Base-by-base conservation (phyloP, 2,797 vertebrate genomes). In the Alfaro cultratus region DNA sequence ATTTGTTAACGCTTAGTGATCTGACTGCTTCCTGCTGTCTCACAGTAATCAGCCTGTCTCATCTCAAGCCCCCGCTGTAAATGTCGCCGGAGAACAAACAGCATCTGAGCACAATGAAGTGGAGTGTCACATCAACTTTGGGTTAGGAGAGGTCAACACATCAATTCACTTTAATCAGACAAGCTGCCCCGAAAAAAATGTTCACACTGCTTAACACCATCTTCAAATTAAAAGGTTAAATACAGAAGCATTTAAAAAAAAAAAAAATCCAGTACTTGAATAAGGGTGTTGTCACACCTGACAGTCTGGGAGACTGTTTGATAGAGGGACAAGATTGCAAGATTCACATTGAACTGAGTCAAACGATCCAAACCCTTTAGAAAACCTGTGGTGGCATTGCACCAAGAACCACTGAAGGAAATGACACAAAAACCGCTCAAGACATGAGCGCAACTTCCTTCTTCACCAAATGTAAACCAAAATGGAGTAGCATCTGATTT, bases 1-100 rank as follows among this genome's bases (percentile, higher is more conserved):
- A 26, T 71, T 41, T 64, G 26, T 43, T 31, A 18, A 62, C 71
- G 39, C 29, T 18, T 34, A 60, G 77, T 73, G 71, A 34, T 74
- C 71, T 62, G 55, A 36, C 31, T 51, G 26, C 26, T 70, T 77
- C 55, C 75, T 67, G 80, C 10, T 36, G 36, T 73, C 53, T 29
- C 26, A 41, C 51, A 31, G 26, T 46, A 45, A 75, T 71, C 13
- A 70, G 45, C 68, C 43, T 2, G 29, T 47, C 62, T 82, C 49
- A 75, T 82, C 73, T n/a, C 18, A 60, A 3, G 51, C 47, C 45
- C 29, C 51, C 36, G 18, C 64, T 36, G 70, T 79, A 79, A 79
- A 79, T 16, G 45, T 11, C 10, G 21, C 16, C 23, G 21, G 47
- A 26, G 46, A 12, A 10, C 16, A 43, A 31, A 45, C 26, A 31